These are phyloP conservation scores for Agriopis marginaria DNA, from an alignment of 2,888 invertebrate species.

Conservation along the genomic window DNA sequence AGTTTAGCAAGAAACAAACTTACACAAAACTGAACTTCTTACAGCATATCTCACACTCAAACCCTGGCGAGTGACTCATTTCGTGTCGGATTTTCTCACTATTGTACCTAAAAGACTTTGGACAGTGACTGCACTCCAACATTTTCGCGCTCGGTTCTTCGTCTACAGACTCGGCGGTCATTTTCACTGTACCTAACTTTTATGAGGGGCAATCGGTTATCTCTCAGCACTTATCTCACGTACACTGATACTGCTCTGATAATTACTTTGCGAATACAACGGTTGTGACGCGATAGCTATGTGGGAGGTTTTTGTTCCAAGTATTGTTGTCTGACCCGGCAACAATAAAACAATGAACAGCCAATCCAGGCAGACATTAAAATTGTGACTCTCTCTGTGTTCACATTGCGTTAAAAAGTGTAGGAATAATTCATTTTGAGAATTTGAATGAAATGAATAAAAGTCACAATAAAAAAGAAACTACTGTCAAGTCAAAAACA, in stretches of 20 bases:
- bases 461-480: too few species aligned
- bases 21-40: slow-evolving; percentile 81
- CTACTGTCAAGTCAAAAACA: not conserved
- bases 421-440: too few species aligned
- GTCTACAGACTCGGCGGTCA: slow-evolving; percentile 31
- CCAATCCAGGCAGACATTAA: not conserved
- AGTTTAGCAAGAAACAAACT: slow-evolving; percentile 50
- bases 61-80: slow-evolving; percentile 72
- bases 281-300: not conserved
- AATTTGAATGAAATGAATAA: too few species aligned
- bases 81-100: slow-evolving; percentile 79
- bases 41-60: slow-evolving; percentile 73
- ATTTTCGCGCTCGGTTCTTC: slow-evolving; percentile 36
- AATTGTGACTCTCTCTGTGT: too few species aligned
- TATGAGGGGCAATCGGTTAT: slow-evolving; percentile 14
- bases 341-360: not conserved
- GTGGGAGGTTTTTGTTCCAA: not conserved
- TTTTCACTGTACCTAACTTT: slow-evolving; percentile 2
- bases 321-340: not conserved
- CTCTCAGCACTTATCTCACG: slow-evolving; percentile 21
- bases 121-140: slow-evolving; percentile 65
- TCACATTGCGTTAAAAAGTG: too few species aligned
- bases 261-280: not conserved
- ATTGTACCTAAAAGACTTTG: slow-evolving; percentile 74
- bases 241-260: slow-evolving; percentile 20